Conservation (phyloP, 2,888 invertebrate genomes). For the Pycnomerus fuliginosus region DNA sequence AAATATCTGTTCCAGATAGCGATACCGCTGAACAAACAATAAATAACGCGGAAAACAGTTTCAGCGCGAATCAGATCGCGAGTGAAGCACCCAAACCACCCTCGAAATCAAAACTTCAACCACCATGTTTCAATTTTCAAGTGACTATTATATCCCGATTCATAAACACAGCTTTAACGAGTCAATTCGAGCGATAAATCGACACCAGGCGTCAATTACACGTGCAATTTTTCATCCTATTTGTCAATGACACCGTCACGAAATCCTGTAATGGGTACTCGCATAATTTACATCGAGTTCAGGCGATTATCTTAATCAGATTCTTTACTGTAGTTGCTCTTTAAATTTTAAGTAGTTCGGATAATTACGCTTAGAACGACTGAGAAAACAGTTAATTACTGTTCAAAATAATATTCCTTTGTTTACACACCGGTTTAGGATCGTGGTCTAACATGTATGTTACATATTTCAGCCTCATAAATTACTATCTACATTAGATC, state of each 20-base stretch:
- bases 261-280: conserved; percentile 5
- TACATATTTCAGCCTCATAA: conserved; percentile 14
- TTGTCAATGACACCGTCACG: conserved; percentile 7
- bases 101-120: conserved; percentile 28
- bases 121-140: conserved; percentile 48
- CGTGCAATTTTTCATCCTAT: too few relatives aligned
- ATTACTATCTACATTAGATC: conserved; percentile 13
- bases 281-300: conserved; percentile 15
- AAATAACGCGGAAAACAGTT: conserved; percentile 42
- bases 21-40: conserved; percentile 39
- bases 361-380: conserved; percentile 16
- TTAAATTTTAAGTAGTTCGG: conserved; percentile 21
- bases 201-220: conserved; percentile 11
- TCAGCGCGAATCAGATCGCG: conserved; percentile 25
- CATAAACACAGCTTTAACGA: conserved; percentile 47
- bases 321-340: conserved; percentile 7
- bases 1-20: conserved; percentile 46
- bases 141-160: conserved; percentile 43
- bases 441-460: conserved; percentile 9
- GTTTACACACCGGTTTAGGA: conserved; percentile 16
- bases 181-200: conserved; percentile 40
- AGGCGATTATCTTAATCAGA: conserved; percentile 17
- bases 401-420: conserved; percentile 20
- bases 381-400: conserved; percentile 19
- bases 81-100: neutral